Percentiles rank a stretch among this genome's conserved stretches.
These are phyloP conservation scores for Athrips mouffetella DNA, from an alignment of 2,888 invertebrate species.

Conservation along the genomic window DNA sequence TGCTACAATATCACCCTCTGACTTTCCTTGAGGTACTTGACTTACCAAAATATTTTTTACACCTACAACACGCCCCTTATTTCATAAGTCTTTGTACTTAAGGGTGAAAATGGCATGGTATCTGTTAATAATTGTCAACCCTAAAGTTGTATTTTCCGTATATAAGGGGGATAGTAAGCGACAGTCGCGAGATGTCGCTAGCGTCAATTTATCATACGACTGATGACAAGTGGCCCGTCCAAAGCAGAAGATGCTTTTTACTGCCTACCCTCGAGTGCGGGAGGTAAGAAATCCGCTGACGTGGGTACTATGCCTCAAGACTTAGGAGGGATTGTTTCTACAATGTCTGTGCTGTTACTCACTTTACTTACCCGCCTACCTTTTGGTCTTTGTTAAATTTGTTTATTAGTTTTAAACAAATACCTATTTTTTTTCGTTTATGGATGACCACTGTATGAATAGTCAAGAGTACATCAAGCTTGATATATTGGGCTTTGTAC, in stretches of 20 bases:
- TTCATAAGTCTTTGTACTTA: neutral
- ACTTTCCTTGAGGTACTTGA: slow-evolving; percentile 36
- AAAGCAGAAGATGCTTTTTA: slow-evolving; percentile 67
- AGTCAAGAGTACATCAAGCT: too few relatives aligned
- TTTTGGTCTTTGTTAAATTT: too few relatives aligned
- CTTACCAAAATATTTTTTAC: slow-evolving; percentile 19
- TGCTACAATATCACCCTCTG: slow-evolving; percentile 47
- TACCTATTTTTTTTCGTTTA: too few relatives aligned
- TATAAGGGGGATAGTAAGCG: slow-evolving; percentile 68
- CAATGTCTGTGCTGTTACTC: too few relatives aligned
- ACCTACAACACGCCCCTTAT: slow-evolving; percentile 21
- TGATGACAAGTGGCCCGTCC: slow-evolving; percentile 74
- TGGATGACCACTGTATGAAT: too few relatives aligned
- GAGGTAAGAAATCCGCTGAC: slow-evolving; percentile 14
- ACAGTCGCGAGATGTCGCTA: slow-evolving; percentile 65
- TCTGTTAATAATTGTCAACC: neutral
- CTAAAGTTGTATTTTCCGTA: slow-evolving; percentile 34
- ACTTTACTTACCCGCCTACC: too few relatives aligned
- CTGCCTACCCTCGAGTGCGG: slow-evolving; percentile 40
- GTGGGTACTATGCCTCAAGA: neutral
- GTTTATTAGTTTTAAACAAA: too few relatives aligned
- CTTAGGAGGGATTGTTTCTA: neutral
- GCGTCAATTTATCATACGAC: slow-evolving; percentile 69
- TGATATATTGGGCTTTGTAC: too few relatives aligned
- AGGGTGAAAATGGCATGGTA: slow-evolving; percentile 19